phyloP scores from a whole-genome alignment of 2,113 vertebrate genomes.

The Tyto alba region DNA sequence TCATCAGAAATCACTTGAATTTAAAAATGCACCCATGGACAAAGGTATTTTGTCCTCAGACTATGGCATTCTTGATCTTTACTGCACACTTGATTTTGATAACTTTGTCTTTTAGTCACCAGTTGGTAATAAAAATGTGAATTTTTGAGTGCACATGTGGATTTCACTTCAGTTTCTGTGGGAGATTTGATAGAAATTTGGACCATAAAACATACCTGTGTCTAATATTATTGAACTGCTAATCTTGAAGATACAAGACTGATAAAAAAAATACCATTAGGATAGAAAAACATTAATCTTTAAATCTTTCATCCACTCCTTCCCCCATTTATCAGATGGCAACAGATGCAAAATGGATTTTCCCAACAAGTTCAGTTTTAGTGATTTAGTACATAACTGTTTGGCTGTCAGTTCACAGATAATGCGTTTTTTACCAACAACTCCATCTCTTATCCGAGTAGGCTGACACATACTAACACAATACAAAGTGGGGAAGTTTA shows the following conservation, averaged over 20 bases:
- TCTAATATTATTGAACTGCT: not conserved
- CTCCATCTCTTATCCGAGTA: not conserved
- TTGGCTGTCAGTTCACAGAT: not conserved
- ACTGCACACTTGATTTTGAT: not conserved
- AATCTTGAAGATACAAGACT: not conserved
- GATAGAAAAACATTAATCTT: not conserved
- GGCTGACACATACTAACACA: accelerated
- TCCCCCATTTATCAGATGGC: not conserved
- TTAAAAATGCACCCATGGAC: not conserved
- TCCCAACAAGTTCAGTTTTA: not conserved
- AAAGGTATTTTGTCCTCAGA: not conserved
- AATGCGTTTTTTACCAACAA: not conserved
- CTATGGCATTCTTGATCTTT: not conserved
- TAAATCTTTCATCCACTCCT: not conserved
- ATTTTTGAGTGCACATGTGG: not conserved
- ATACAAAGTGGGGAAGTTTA: not conserved
- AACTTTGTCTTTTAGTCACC: not conserved
- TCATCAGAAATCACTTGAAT: not conserved
- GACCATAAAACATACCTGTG: not conserved
- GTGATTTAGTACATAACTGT: not conserved
- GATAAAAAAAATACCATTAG: not conserved
- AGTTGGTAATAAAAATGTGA: not conserved
- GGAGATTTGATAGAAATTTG: not conserved
- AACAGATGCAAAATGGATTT: not conserved
- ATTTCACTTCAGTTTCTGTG: not conserved